A percentile compares a stretch with the other conserved stretches of the same genome.
These are phyloP conservation scores for Cyrtonyx montezumae DNA, from an alignment of 2,113 vertebrate genomes.

Conservation along the genomic window DNA sequence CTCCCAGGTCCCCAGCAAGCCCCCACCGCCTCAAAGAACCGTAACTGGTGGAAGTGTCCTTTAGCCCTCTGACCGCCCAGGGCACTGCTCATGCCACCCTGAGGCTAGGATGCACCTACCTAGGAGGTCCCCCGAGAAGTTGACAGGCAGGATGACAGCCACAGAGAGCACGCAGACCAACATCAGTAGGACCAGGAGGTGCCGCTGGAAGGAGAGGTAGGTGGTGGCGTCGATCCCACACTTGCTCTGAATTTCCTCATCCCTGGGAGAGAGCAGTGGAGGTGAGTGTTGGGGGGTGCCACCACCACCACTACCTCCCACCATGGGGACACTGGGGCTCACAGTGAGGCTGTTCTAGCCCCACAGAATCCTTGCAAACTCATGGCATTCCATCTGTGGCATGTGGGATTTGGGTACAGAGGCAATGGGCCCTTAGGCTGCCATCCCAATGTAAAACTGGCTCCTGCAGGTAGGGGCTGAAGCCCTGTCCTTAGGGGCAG, in stretches of 20 bases:
- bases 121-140: constrained; percentile 91
- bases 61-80: background rate
- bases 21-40: background rate
- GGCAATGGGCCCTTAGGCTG: background rate
- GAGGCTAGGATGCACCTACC: constrained; percentile 76
- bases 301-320: rapidly evolving
- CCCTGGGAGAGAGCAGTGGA: constrained; percentile 75
- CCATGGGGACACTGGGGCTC: background rate
- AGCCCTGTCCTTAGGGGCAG: background rate
- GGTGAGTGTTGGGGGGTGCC: background rate
- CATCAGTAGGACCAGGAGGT: constrained; percentile 89
- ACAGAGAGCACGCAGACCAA: constrained; percentile 92
- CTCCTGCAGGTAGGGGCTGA: background rate
- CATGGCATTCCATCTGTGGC: background rate
- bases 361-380: background rate
- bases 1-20: background rate
- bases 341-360: background rate
- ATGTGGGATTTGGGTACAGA: background rate
- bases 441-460: background rate
- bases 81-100: background rate
- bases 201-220: constrained; percentile 96
- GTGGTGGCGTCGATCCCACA: constrained; percentile 93
- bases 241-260: constrained; percentile 93
- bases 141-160: constrained; percentile 92
- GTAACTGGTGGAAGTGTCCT: background rate